phyloP scores from a whole-genome alignment of 2,888 invertebrate genomes.

The Xiphydria camelus region DNA sequence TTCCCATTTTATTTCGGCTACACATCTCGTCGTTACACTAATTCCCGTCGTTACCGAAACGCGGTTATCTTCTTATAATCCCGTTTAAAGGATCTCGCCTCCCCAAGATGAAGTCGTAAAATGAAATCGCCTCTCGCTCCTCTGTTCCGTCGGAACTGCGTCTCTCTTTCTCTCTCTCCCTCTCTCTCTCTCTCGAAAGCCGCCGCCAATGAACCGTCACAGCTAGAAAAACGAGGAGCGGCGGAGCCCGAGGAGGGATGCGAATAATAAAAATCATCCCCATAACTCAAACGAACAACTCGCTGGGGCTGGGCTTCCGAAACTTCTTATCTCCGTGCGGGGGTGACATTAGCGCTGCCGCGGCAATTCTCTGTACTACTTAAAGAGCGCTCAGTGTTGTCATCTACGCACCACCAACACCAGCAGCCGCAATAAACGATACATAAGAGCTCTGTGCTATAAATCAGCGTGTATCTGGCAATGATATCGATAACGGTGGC shows the following conservation, averaged over 20 bases:
- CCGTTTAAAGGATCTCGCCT: no score
- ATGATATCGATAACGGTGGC: constrained; percentile 49
- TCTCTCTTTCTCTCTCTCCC: no score
- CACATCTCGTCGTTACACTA: no score
- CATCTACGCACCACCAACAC: constrained; percentile 9
- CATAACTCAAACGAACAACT: constrained; percentile 53
- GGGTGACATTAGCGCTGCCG: constrained; percentile 55
- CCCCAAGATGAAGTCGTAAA: no score
- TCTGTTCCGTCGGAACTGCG: background rate
- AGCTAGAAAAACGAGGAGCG: constrained; percentile 47
- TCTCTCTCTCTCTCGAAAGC: constrained; percentile 3
- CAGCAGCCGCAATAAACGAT: constrained; percentile 19
- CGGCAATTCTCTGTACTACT: constrained; percentile 49
- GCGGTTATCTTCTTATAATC: no score
- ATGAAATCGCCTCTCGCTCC: no score
- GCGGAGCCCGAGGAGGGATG: constrained; percentile 28
- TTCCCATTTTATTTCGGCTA: no score
- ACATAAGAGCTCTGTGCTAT: constrained; percentile 28
- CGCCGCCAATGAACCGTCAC: constrained; percentile 41
- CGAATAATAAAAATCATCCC: constrained; percentile 57
- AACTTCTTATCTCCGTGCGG: constrained; percentile 53
- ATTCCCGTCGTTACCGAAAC: no score
- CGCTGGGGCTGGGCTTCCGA: constrained; percentile 31
- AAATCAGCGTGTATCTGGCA: constrained; percentile 48
- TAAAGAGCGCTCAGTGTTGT: constrained; percentile 26